A percentile compares a stretch with the other conserved stretches of the same genome.
Conservation (phyloP, 2,797 vertebrate species). For the Eospalax fontanierii region DNA sequence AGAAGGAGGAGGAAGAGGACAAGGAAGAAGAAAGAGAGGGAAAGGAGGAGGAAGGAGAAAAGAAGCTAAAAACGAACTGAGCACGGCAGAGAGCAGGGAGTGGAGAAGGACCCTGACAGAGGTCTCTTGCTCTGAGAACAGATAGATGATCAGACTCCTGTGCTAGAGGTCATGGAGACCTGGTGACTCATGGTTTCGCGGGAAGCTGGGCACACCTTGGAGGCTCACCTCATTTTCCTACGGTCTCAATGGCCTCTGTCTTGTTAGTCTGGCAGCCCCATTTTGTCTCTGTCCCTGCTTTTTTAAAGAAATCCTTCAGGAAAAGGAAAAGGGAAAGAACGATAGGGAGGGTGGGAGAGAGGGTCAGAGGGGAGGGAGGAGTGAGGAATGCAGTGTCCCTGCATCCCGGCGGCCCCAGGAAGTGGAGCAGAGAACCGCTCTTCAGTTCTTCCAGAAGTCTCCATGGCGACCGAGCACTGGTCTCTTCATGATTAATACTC, state of each 20-base stretch:
- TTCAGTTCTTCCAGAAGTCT: conserved; percentile 74
- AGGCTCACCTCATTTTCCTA: conserved; percentile 7
- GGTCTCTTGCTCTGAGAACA: background rate
- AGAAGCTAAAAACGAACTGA: background rate
- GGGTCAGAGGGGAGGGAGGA: background rate
- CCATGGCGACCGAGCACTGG: conserved; percentile 83
- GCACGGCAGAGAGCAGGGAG: background rate
- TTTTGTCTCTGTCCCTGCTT: conserved; percentile 18
- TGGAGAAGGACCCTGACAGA: background rate
- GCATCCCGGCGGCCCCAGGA: conserved; percentile 72
- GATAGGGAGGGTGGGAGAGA: background rate
- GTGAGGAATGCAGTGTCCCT: background rate
- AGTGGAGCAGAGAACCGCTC: conserved; percentile 74
- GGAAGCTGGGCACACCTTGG: background rate
- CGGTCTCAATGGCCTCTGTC: background rate
- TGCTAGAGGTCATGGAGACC: background rate
- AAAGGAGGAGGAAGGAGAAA: background rate
- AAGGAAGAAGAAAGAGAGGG: background rate
- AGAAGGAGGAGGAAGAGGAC: background rate
- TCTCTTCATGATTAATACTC: conserved; percentile 81
- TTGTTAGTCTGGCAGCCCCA: background rate
- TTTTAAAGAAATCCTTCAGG: conserved; percentile 64
- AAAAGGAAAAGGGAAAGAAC: conserved; percentile 31
- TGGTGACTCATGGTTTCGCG: background rate
- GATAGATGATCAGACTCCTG: background rate